Evolutionary conservation across 2,797 vertebrate species (phyloP).

Genomic region (Hippoglossus hippoglossus): DNA sequence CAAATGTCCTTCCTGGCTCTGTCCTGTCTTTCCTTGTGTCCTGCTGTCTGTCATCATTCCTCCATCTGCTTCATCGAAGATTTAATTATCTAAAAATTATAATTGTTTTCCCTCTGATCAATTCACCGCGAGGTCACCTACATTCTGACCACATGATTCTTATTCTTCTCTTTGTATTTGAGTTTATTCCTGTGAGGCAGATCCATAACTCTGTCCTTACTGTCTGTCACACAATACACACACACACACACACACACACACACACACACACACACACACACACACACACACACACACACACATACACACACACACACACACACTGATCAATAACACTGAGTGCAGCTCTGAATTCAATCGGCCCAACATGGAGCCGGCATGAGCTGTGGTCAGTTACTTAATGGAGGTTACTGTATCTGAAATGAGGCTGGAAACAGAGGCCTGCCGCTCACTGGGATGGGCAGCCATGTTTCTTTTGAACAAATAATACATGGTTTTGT

Average conservation of each 20-base stretch:
- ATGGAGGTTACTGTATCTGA: constrained; percentile 62
- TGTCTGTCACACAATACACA: constrained; percentile 16
- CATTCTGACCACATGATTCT: background rate
- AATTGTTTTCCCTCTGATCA: background rate
- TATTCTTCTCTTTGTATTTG: constrained; percentile 1
- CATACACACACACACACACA: constrained; percentile 17
- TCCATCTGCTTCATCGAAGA: background rate
- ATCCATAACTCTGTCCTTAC: constrained; percentile 19
- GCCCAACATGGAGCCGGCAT: constrained; percentile 36
- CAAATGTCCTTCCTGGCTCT: background rate
- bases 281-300: background rate
- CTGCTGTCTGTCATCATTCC: background rate
- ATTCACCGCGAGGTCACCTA: background rate
- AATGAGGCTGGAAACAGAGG: constrained; percentile 6
- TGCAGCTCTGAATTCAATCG: constrained; percentile 41
- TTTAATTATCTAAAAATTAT: background rate
- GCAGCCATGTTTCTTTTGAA: background rate
- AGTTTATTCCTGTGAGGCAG: background rate
- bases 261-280: background rate
- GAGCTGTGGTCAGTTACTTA: constrained; percentile 54
- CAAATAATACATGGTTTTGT: background rate
- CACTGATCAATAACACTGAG: constrained; percentile 62
- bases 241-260: constrained; percentile 1
- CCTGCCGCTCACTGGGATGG: background rate
- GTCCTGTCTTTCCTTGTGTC: background rate